Evolutionary conservation across 2,888 invertebrate species (phyloP).

Genomic region (Eretmocerus hayati): DNA sequence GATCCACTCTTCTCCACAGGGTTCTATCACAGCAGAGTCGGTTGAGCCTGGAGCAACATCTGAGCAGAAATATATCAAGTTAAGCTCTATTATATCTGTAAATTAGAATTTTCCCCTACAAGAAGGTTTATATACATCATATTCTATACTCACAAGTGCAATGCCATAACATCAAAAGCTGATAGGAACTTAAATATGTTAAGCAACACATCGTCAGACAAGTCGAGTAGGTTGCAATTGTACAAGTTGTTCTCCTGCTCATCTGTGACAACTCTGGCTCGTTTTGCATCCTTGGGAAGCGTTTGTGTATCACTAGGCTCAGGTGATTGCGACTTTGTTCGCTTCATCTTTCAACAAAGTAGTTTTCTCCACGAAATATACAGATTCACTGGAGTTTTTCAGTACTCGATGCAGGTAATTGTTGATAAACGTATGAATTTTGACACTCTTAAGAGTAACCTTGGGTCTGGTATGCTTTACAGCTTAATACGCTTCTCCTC

Average conservation of each 20-base stretch:
- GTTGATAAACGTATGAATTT: too few species aligned
- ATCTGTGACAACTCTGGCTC: conserved; percentile 24
- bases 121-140: background rate
- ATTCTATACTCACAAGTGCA: conserved; percentile 48
- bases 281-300: conserved; percentile 23
- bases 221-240: conserved; percentile 44
- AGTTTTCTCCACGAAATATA: too few species aligned
- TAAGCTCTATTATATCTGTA: background rate
- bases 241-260: conserved; percentile 16
- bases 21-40: conserved; percentile 50
- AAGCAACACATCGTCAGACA: conserved; percentile 56
- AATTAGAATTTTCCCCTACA: background rate
- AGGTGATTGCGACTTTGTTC: conserved; percentile 39
- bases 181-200: conserved; percentile 48
- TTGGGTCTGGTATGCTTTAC: too few species aligned
- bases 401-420: too few species aligned
- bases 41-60: conserved; percentile 50
- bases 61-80: conserved; percentile 32
- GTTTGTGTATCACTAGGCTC: conserved; percentile 27
- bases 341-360: conserved; percentile 39
- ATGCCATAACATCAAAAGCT: conserved; percentile 49
- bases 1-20: conserved; percentile 51
- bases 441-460: too few species aligned
- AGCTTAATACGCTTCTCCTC: too few species aligned
- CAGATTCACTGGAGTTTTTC: too few species aligned